Conservation (phyloP, 1,140 invertebrate species). For the Cyphomyrmex costatus region DNA sequence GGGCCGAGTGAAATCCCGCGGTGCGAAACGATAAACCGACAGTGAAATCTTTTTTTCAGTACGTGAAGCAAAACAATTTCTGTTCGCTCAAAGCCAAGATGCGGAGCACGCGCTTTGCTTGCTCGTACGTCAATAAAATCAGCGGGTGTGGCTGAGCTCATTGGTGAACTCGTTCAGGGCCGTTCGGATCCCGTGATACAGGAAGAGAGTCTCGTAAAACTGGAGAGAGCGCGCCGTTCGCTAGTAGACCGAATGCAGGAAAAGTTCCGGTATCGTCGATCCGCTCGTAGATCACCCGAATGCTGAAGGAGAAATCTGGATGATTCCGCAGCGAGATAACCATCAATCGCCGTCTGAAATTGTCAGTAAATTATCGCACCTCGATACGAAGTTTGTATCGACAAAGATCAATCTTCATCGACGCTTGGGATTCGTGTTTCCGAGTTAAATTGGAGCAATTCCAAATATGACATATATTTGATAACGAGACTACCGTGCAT, state of each 20-base stretch:
- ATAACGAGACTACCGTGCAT: constrained; percentile 58
- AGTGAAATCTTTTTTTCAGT: constrained; percentile 63
- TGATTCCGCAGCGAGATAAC: constrained; percentile 20
- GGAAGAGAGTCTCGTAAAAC: constrained; percentile 68
- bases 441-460: constrained; percentile 36
- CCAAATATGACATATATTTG: constrained; percentile 22
- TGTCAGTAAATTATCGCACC: constrained; percentile 31
- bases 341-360: constrained; percentile 44
- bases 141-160: constrained; percentile 72
- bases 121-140: constrained; percentile 76
- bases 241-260: constrained; percentile 28
- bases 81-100: constrained; percentile 63
- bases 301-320: constrained; percentile 42
- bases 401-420: constrained; percentile 36
- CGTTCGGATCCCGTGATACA: constrained; percentile 58
- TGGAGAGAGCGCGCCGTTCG: constrained; percentile 38
- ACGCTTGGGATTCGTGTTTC: neutral
- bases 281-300: constrained; percentile 42
- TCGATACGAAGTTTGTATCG: constrained; percentile 30
- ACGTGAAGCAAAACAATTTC: constrained; percentile 68
- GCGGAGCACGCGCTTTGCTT: constrained; percentile 63
- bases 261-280: constrained; percentile 55
- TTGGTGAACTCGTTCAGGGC: constrained; percentile 66
- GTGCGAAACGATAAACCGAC: constrained; percentile 57
- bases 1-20: neutral